These are phyloP conservation scores for Chrysina gloriosa DNA, from an alignment of 2,888 invertebrate species.

Conservation along the genomic window DNA sequence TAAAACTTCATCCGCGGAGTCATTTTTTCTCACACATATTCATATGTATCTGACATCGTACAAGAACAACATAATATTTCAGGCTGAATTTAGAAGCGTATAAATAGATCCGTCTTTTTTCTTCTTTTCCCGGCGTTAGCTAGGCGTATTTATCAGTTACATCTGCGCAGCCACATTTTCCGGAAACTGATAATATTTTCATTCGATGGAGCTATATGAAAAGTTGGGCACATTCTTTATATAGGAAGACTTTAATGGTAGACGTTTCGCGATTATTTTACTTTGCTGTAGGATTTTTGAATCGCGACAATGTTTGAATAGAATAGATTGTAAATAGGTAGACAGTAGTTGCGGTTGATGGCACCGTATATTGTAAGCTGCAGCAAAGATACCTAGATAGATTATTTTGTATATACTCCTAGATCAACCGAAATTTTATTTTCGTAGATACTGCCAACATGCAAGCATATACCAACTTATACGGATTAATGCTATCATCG, in stretches of 20 bases:
- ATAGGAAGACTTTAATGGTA: background rate
- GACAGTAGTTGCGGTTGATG: no score
- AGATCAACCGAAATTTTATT: no score
- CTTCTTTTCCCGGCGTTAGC: slow-evolving; percentile 25
- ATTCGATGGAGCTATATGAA: slow-evolving; percentile 3
- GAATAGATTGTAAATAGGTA: no score
- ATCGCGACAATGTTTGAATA: no score
- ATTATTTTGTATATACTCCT: no score
- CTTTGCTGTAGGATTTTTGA: no score
- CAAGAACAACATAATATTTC: slow-evolving; percentile 38
- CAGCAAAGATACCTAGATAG: no score
- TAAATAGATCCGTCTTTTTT: slow-evolving; percentile 39
- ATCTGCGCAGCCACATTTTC: slow-evolving; percentile 27
- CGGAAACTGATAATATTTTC: slow-evolving; percentile 29
- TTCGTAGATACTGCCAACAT: no score
- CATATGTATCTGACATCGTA: slow-evolving; percentile 39
- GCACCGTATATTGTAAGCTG: no score
- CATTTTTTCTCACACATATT: slow-evolving; percentile 33
- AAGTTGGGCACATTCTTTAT: background rate
- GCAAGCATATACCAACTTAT: no score
- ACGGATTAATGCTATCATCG: no score
- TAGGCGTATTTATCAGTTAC: slow-evolving; percentile 33
- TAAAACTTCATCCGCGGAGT: slow-evolving; percentile 9
- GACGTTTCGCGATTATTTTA: no score
- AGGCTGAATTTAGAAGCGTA: slow-evolving; percentile 40